phyloP scores from a whole-genome alignment of 2,888 invertebrate species.

The Hirtodrosophila duncani region DNA sequence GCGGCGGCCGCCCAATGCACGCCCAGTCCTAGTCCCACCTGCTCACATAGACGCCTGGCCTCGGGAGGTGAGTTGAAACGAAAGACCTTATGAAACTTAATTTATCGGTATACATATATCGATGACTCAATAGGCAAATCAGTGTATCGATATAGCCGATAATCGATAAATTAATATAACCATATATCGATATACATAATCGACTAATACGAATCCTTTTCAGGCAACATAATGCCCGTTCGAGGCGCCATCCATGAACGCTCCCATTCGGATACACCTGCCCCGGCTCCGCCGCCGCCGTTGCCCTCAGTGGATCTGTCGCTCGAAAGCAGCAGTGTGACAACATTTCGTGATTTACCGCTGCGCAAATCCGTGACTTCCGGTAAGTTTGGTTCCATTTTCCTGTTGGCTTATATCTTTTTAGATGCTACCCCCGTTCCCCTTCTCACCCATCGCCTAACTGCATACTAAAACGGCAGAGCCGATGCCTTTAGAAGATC shows the following conservation, averaged over 20 bases:
- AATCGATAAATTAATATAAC: too few relatives aligned
- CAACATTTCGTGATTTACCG: slow-evolving; percentile 93
- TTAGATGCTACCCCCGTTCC: slow-evolving; percentile 52
- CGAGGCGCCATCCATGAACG: slow-evolving; percentile 88
- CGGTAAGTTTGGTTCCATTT: too few relatives aligned
- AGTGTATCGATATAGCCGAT: too few relatives aligned
- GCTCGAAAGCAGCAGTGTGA: slow-evolving; percentile 96
- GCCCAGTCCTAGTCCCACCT: slow-evolving; percentile 79
- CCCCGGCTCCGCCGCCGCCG: slow-evolving; percentile 86
- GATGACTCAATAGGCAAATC: slow-evolving; percentile 20
- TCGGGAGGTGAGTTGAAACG: slow-evolving; percentile 80
- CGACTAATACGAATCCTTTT: too few relatives aligned
- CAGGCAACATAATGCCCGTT: slow-evolving; percentile 62
- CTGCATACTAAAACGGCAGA: too few relatives aligned
- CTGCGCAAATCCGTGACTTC: slow-evolving; percentile 88
- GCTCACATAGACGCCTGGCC: slow-evolving; percentile 82
- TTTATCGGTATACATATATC: too few relatives aligned
- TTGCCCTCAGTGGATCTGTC: slow-evolving; percentile 92
- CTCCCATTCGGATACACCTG: slow-evolving; percentile 89
- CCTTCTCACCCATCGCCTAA: too few relatives aligned
- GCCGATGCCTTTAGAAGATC: too few relatives aligned
- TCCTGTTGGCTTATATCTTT: too few relatives aligned
- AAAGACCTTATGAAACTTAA: too few relatives aligned
- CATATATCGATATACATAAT: too few relatives aligned
- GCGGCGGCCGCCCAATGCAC: slow-evolving; percentile 48